Evolutionary conservation across 2,113 vertebrate genomes (phyloP), one percentile per base, ranked within the genome.

Genomic region (Pterophyllum scalare): DNA sequence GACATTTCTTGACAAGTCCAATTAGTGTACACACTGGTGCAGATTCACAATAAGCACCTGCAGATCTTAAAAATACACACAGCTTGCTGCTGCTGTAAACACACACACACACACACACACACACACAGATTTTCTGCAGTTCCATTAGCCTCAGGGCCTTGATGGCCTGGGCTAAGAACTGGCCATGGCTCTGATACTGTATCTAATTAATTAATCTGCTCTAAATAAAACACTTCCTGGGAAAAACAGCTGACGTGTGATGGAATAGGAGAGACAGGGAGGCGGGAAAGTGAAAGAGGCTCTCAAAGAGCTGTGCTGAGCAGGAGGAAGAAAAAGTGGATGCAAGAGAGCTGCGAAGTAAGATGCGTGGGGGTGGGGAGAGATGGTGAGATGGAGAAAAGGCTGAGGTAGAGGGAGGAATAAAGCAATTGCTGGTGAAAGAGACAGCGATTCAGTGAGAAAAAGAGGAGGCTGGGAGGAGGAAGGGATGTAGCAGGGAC

Each of bases 141-240:
- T 35, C 57, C 77, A 64, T 56, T 59, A 82, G 80, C 82, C 86
- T 57, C 59, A 2, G 76, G 85, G 72, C 65, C 49, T 83, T 74
- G 64, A 87, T 59, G 76, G 82, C 80, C 72, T 60, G 43, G 22
- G 85, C 83, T 85, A 85, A 89, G 76, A 87, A 83, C n/a, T 76
- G 81, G 70, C 78, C 83, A 52, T 57, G 46, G 64, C 76, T 74
- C 80, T 49, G 75, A 87, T 85, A 80, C 92, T 85, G 79, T 84
- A 90, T 92, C 91, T 90, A 89, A 92, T 89, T 87, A 85, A 91
- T 92, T 83, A 90, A 89, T 91, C 81, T 86, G 81, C 86, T 85
- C 87, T 65, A 87, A 90, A 91, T 91, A 91, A 90, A 90, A 88
- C 64, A 81, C 79, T 84, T 88, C 79, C 75, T 75, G 82, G 22